Evolutionary conservation across 2,113 vertebrate genomes (phyloP), one percentile per base, ranked within the genome.

Genomic region (Osmerus eperlanus): DNA sequence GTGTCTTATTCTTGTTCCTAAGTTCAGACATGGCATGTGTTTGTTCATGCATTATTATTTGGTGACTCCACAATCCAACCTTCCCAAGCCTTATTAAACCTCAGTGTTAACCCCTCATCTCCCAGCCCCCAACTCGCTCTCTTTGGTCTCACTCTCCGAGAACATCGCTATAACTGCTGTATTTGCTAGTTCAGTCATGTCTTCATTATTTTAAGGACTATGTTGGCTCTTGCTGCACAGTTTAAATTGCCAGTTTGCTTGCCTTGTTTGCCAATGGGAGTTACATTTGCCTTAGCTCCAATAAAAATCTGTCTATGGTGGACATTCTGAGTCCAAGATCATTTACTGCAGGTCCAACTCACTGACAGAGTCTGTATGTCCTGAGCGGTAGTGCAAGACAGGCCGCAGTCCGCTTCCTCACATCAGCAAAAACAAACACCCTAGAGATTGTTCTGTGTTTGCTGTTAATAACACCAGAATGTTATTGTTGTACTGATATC

Each of bases 171-270:
- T 47, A 36, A 36, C 41, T 19, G 32, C 41, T 73, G 68, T 77
- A 25, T 70, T n/a, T 56, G 63, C 54, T 25, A 73, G 28, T 72
- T 12, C 23, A 79, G 14, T 82, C 70, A 73, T 52, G 59, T 65
- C 63, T 60, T 79, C 72, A 82, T 82, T 81, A 68, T 66, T 68
- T 63, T 78, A 77, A 85, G 66, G 70, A 75, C 63, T 53, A 28
- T 14, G 66, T 72, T 83, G 79, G 77, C 74, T 83, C 47, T 13
- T 65, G 53, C 58, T 69, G 1, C 65, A 32, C 65, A 58, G 32
- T 65, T n/a, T 75, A 75, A 75, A 73, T 72, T 76, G 41, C 53
- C 78, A 70, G 79, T 78, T 74, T 71, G 21, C 53, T 78, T 79
- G 80, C 77, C 36, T 73, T n/a, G 11, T 60, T 73, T 32, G 21